Evolutionary conservation across 1,140 invertebrate species (phyloP).

Genomic region (Drosophila simulans): DNA sequence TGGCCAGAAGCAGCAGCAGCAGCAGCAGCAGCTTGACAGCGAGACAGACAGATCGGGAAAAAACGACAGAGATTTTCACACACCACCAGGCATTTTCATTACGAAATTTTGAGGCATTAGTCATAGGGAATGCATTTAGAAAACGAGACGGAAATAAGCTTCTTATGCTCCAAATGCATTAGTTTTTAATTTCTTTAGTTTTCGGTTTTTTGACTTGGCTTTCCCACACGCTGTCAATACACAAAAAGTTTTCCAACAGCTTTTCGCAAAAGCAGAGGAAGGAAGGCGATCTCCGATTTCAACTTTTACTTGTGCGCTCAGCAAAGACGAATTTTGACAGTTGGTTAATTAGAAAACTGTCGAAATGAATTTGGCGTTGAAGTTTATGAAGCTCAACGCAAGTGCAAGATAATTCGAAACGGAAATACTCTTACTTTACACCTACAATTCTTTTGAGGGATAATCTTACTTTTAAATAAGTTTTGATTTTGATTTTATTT

Average conservation of each 20-base stretch:
- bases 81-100: slow-evolving; percentile 17
- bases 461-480: too few relatives aligned
- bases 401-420: background rate
- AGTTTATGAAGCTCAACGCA: slow-evolving; percentile 24
- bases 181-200: background rate
- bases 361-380: slow-evolving; percentile 52
- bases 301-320: slow-evolving; percentile 49
- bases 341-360: slow-evolving; percentile 66
- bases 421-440: slow-evolving; percentile 11
- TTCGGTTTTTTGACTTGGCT: slow-evolving; percentile 4
- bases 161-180: slow-evolving; percentile 46
- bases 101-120: slow-evolving; percentile 18
- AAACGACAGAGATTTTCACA: slow-evolving; percentile 20
- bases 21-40: slow-evolving; percentile 11
- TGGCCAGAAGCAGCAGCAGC: slow-evolving; percentile 29
- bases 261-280: slow-evolving; percentile 31
- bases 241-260: slow-evolving; percentile 35
- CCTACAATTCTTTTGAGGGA: background rate
- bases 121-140: slow-evolving; percentile 13
- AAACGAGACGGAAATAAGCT: slow-evolving; percentile 25
- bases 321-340: slow-evolving; percentile 55
- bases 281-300: slow-evolving; percentile 48
- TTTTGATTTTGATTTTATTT: too few relatives aligned
- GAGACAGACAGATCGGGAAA: slow-evolving; percentile 5
- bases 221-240: slow-evolving; percentile 60